A percentile compares a stretch with the other conserved stretches of the same genome.
These are phyloP conservation scores for Mythimna lalbum DNA, from an alignment of 2,888 invertebrate genomes.

Conservation along the genomic window DNA sequence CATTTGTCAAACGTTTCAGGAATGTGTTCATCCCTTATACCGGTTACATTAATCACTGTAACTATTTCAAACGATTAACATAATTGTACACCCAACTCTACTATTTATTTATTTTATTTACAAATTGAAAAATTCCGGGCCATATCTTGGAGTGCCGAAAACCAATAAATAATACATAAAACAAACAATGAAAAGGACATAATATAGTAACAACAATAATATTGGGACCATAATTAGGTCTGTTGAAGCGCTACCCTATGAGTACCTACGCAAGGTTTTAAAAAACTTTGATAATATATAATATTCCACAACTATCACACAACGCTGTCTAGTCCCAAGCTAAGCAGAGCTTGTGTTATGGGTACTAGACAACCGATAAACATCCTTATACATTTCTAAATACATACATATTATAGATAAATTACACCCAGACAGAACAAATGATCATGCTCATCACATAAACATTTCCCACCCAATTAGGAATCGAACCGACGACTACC, in stretches of 20 bases:
- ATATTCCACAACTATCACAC: too few relatives aligned
- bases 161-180: conserved; percentile 35
- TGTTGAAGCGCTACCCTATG: conserved; percentile 13
- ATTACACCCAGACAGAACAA: too few relatives aligned
- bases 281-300: too few relatives aligned
- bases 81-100: neutral
- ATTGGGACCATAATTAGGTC: conserved; percentile 30
- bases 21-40: neutral
- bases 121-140: neutral
- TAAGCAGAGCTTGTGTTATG: too few relatives aligned
- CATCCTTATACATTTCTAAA: too few relatives aligned
- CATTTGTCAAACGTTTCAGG: neutral
- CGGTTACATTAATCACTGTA: neutral
- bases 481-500: too few relatives aligned
- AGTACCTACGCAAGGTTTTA: conserved; percentile 13
- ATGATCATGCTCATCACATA: too few relatives aligned
- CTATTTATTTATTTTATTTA: neutral
- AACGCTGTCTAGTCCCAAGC: too few relatives aligned
- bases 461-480: too few relatives aligned
- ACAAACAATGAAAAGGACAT: conserved; percentile 33
- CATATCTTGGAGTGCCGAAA: neutral
- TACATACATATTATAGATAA: too few relatives aligned
- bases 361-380: too few relatives aligned
- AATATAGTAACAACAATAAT: conserved; percentile 24
- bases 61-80: neutral